Percentiles rank a stretch among this genome's conserved stretches.
phyloP scores from a whole-genome alignment of 1,140 invertebrate genomes.

The Trypoxylus dichotomus region DNA sequence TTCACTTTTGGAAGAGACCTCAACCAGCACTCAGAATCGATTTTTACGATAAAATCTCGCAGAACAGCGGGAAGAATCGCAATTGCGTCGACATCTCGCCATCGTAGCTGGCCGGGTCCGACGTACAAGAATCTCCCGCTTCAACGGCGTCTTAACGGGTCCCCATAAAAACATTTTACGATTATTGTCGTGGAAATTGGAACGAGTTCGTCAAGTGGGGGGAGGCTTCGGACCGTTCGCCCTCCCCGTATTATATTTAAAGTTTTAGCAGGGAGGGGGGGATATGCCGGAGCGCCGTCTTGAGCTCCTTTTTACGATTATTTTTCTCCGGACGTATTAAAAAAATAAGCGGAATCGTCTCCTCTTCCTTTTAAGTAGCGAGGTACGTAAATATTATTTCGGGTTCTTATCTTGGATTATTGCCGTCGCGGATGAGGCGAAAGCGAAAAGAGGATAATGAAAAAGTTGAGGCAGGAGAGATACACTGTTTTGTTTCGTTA shows the following conservation, averaged over 20 bases:
- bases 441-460: not conserved
- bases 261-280: not conserved
- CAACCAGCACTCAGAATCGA: too few species aligned
- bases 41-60: too few species aligned
- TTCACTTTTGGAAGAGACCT: too few species aligned
- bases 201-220: slow-evolving; percentile 2
- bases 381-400: slow-evolving; percentile 24
- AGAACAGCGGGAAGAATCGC: not conserved
- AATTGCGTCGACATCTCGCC: not conserved
- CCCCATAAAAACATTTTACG: slow-evolving; percentile 24
- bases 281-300: not conserved
- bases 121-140: not conserved
- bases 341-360: slow-evolving; percentile 16
- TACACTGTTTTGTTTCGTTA: not conserved
- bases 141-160: not conserved
- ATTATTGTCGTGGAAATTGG: slow-evolving; percentile 22
- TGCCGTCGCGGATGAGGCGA: not conserved
- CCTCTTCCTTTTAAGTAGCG: not conserved
- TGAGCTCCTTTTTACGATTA: not conserved
- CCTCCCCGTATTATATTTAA: slow-evolving; percentile 4
- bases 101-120: not conserved
- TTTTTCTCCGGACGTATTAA: slow-evolving; percentile 19
- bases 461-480: not conserved
- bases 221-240: not conserved
- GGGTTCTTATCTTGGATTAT: slow-evolving; percentile 21